Evolutionary conservation across 2,888 invertebrate genomes (phyloP), one percentile per base, ranked within the genome.

Genomic region (Coleophora flavipennella): DNA sequence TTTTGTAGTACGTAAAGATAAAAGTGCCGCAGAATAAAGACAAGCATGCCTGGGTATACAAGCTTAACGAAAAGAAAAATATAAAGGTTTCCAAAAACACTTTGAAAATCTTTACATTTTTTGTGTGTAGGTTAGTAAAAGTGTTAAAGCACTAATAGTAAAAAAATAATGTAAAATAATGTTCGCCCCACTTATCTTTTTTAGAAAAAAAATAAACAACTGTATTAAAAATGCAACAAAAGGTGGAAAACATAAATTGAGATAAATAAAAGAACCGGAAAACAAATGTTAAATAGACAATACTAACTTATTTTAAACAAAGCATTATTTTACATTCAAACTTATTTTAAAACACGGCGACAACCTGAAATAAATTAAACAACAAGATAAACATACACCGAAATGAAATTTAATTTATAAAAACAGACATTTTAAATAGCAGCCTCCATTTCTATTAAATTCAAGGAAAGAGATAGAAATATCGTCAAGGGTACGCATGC

Each of bases 361-460:
- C 25, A 26, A 34, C 7, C 10, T 9, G 10, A 27, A 33, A 29
- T 11, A 4, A 38, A 27, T 27, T 38, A 43, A 42, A 49, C 29
- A 42, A 29, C 12, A 31, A 31, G 32, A 36, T 14, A 44, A 35
- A 41, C 39, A 31, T 41, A 43, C 38, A 33, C 39, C 33, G 42
- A 33, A 37, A 42, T 36, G 26, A 29, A 35, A 39, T 34, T 38
- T 36, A 33, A 40, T 40, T 40, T 42, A 45, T 53, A 63, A 65
- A 62, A 70, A 66, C 45, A 73, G 83, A 81, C 83, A 81, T 83
- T 80, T 78, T 71, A 74, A 70, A 66, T 46, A 31, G 44, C 20
- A 51, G 55, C 80, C 83, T 83, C 83, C 83, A 83, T 81, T 84
- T 83, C 81, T 46, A 73, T 78, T 75, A 78, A 58, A 50, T 44